Percentiles rank a stretch among this genome's conserved stretches.
Evolutionary conservation across 2,888 invertebrate genomes (phyloP).

Genomic region (Seira musarum): DNA sequence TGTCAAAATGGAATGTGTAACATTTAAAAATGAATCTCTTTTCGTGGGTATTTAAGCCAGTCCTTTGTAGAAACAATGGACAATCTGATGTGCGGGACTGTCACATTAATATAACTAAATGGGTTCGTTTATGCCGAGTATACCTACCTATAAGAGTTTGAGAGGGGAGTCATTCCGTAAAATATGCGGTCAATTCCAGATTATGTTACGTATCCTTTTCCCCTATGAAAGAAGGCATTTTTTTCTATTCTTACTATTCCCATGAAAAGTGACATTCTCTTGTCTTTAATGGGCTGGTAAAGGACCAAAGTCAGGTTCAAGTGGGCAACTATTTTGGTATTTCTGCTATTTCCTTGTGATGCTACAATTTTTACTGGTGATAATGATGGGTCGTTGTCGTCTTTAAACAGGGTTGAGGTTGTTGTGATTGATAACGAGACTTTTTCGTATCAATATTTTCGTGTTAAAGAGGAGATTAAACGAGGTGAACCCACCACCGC

Average conservation of each 20-base stretch:
- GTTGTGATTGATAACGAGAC: not conserved
- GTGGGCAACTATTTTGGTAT: constrained; percentile 9
- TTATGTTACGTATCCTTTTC: too few relatives aligned
- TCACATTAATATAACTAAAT: constrained; percentile 16
- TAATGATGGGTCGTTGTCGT: not conserved
- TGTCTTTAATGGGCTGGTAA: not conserved
- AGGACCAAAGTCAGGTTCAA: not conserved
- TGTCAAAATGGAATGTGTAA: constrained; percentile 56
- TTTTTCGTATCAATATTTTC: constrained; percentile 3
- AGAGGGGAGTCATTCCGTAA: constrained; percentile 1
- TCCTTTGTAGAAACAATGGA: constrained; percentile 10
- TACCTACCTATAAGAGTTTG: too few relatives aligned
- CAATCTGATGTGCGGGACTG: constrained; percentile 17
- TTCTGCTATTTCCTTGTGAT: not conserved
- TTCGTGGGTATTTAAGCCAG: constrained; percentile 4
- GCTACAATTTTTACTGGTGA: not conserved
- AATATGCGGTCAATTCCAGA: constrained; percentile 6
- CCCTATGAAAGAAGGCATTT: too few relatives aligned
- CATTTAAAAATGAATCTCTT: constrained; percentile 22
- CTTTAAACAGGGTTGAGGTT: not conserved
- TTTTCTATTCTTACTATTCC: constrained; percentile 2
- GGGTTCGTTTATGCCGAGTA: constrained; percentile 4
- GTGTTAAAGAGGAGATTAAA: constrained; percentile 13
- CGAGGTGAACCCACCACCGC: not conserved
- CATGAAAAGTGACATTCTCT: not conserved